Percentiles rank a stretch among this genome's conserved stretches.
phyloP scores from a whole-genome alignment of 2,113 vertebrate species.

The Pseudonaja textilis region DNA sequence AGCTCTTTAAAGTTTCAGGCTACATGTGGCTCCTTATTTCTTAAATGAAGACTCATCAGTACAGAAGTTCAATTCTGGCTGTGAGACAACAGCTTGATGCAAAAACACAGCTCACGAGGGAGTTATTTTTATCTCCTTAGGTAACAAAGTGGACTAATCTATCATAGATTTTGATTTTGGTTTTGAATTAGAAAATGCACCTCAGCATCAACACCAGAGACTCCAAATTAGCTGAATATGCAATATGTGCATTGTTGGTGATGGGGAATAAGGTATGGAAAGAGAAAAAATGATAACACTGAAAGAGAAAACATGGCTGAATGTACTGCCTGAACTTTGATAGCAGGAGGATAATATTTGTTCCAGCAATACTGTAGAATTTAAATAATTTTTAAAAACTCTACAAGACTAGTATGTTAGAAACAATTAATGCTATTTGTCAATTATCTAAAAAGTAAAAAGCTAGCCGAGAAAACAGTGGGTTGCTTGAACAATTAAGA shows the following conservation, averaged over 20 bases:
- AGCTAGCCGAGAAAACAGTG: background rate
- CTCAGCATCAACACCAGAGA: background rate
- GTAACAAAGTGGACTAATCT: rapidly evolving
- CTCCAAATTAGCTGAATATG: background rate
- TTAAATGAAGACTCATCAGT: background rate
- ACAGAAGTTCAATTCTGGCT: background rate
- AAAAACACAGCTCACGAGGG: background rate
- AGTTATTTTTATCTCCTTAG: background rate
- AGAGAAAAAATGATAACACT: background rate
- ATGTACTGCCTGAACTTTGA: background rate
- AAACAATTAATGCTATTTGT: background rate
- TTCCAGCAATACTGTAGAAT: background rate
- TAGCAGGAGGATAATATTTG: background rate
- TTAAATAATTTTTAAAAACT: background rate
- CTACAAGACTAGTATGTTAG: background rate
- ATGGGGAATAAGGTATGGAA: background rate
- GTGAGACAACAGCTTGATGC: background rate
- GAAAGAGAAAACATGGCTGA: conserved; percentile 2
- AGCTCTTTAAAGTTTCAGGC: conserved; percentile 27
- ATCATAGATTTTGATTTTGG: background rate
- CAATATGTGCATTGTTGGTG: background rate
- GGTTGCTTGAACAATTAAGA: background rate
- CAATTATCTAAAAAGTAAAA: background rate
- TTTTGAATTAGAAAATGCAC: background rate
- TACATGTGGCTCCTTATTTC: conserved; percentile 7